Base-by-base conservation (phyloP, 1,140 invertebrate species). In the Drosophila kepulauana region DNA sequence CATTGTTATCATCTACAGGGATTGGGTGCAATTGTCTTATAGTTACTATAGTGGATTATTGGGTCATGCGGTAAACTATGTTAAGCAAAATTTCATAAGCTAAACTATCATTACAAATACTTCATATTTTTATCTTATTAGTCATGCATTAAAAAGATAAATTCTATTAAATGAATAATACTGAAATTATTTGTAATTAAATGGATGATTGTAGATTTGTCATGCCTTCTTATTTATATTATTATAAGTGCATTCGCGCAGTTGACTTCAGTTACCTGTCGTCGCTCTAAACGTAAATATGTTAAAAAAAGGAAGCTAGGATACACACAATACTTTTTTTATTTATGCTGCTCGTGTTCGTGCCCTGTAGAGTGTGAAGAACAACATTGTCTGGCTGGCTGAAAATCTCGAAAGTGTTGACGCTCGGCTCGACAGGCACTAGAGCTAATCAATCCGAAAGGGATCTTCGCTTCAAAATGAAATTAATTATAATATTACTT, bases 351-450 rank as follows among this genome's bases (percentile, higher is more conserved):
- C 95, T 0, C 93, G 97, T 35, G 92, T 94, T 3, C 94, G 95
- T 70, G 96, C 97, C 0, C 81, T 98, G 2, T 97, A 98, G 92
- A 96, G 93, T 10, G 96, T 98, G 0, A 92, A 94, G 16, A 96
- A 96, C 81, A 98, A 98, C 84, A 98, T 98, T 4, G 95, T 95
- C 48, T 98, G 97, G 97, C 75, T 95, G 2, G 75, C 91, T 1
- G 93, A 91, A 20, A 94, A 96, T 76, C 92, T 93, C 8, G 78
- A 80, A 0, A 92, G 91, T 28, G 93, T 96, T 1, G 93, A 94
- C 51, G 81, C 79, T 0, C 96, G 96, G 95, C 91, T 96, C 59
- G 65, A 82, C 30, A 75, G 87, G 30, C 87, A 87, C 41, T 43
- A 74, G 66, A 41, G 38, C n/a, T 5, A 16, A 28, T 49, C 33